Evolutionary conservation across 1,140 invertebrate genomes (phyloP), one percentile per base, ranked within the genome.

Genomic region (Globodera rostochiensis): DNA sequence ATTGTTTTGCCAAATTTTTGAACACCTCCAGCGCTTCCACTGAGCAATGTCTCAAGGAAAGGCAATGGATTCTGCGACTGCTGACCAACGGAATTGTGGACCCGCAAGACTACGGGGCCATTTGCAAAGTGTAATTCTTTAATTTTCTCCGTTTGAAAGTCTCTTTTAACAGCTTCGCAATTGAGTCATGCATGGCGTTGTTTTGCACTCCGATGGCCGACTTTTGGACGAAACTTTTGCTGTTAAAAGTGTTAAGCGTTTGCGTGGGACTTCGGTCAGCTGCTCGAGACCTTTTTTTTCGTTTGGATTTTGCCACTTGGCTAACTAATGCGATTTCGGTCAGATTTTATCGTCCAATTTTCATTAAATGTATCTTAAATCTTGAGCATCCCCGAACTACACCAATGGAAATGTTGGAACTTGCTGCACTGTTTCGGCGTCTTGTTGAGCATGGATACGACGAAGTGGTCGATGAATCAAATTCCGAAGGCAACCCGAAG

Each of bases 21-120:
- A 45, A 45, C 13, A 45, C 69, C n/a, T 77, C 69, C 47, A 66
- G 57, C 45, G n/a, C 64, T 47, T 78, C 86, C 7, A 85, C 84
- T 9, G 77, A 85, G 49, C 71, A 87, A 57, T 82, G 77, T 73
- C 80, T 76, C 4, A 73, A 84, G 9, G 86, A 87, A 75, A 80
- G 85, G 15, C 80, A 82, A 70, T 87, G 86, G 86, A 78, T 87
- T 13, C 74, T 87, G 13, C 73, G 77, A 21, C 77, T 88, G 2
- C 70, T 84, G 19, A 64, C 80, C 36, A 83, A 87, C 25, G 77
- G 84, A 13, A 74, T 87, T n/a, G 50, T 85, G n/a, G 87, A 87
- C 60, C 71, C 84, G 8, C 77, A 85, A 5, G 86, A 87, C 67
- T 87, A 87, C 74, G 73, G 82, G 47, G 70, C 87, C 15, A 64